A percentile compares a stretch with the other conserved stretches of the same genome.
Evolutionary conservation across 2,888 invertebrate species (phyloP).

Genomic region (Falcaria lacertinaria): DNA sequence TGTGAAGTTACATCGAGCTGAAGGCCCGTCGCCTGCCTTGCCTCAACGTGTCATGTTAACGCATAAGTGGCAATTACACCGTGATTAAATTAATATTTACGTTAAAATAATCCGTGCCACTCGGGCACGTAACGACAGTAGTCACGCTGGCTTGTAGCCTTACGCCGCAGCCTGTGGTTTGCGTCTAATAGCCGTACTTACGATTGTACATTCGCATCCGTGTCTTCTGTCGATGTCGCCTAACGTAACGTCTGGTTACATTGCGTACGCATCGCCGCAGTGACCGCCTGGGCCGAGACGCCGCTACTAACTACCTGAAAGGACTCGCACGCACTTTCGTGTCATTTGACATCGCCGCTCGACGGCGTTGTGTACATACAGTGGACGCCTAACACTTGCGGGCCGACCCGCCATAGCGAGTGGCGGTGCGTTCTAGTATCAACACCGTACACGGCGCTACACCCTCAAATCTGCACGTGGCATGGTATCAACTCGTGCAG

Average conservation of each 20-base stretch:
- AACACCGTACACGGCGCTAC: too few relatives aligned
- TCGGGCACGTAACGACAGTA: too few relatives aligned
- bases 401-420: not conserved
- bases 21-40: not conserved
- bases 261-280: conserved; percentile 54
- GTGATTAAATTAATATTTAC: not conserved
- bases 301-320: conserved; percentile 69
- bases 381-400: conserved; percentile 3
- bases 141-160: conserved; percentile 18
- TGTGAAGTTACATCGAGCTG: not conserved
- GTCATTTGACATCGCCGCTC: conserved; percentile 40
- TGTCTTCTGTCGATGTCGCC: conserved; percentile 52
- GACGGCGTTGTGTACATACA: conserved; percentile 31
- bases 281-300: conserved; percentile 40
- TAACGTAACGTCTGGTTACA: conserved; percentile 51
- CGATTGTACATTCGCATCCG: conserved; percentile 41
- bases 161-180: conserved; percentile 19
- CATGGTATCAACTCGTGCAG: too few relatives aligned
- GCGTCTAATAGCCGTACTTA: conserved; percentile 52
- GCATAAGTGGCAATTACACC: not conserved
- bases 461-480: too few relatives aligned
- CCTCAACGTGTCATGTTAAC: not conserved
- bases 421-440: too few relatives aligned
- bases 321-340: conserved; percentile 63
- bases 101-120: conserved; percentile 3